phyloP scores from a whole-genome alignment of 2,888 invertebrate genomes.

The Romanomermis culicivorax region DNA sequence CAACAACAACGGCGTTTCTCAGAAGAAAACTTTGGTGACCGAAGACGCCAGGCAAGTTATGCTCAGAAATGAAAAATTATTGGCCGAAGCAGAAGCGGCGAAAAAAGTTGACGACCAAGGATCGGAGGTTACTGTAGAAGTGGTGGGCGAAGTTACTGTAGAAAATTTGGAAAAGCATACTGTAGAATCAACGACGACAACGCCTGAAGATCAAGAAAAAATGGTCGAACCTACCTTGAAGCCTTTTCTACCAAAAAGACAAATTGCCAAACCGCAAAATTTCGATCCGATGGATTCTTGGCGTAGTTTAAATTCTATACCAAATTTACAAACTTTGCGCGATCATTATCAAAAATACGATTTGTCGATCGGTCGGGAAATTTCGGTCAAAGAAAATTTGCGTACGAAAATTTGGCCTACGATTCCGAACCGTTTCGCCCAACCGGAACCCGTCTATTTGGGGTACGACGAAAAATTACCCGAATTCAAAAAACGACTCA shows the following conservation, averaged over 20 bases:
- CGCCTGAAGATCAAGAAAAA: neutral
- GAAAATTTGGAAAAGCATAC: neutral
- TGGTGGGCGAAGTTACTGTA: neutral
- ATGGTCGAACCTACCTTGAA: neutral
- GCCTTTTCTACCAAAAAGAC: neutral
- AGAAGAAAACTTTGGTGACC: neutral
- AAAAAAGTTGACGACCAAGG: neutral
- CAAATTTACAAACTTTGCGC: neutral
- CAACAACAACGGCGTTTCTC: neutral
- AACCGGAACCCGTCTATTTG: constrained; percentile 10
- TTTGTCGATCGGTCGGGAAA: neutral
- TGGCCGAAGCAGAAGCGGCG: neutral
- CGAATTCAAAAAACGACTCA: constrained; percentile 12
- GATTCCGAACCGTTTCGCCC: neutral
- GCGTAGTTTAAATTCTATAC: neutral
- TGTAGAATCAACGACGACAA: neutral
- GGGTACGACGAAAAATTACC: constrained; percentile 12
- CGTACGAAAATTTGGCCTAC: neutral
- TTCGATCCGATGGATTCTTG: constrained; percentile 9
- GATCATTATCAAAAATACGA: neutral
- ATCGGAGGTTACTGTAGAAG: neutral
- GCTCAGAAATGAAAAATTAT: constrained; percentile 2
- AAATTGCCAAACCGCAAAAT: neutral
- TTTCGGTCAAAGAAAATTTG: constrained; percentile 4
- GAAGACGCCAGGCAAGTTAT: constrained; percentile 4